Base-by-base conservation (phyloP, 2,113 vertebrate genomes). In the Aphelocoma coerulescens region DNA sequence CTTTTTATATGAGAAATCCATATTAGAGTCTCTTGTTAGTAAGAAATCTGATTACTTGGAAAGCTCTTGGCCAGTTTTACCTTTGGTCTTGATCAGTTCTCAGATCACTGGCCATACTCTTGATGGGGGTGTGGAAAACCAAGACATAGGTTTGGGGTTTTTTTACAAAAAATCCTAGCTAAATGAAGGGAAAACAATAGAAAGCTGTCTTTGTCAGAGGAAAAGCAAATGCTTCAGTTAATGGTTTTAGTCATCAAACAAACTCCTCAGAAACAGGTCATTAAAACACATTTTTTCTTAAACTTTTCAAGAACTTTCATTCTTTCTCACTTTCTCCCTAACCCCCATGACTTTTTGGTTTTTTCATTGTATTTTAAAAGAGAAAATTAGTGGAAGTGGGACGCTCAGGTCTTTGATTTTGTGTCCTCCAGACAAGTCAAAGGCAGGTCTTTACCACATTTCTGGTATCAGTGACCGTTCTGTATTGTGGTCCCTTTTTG, bases 331-430 rank as follows among this genome's bases (percentile, higher is more conserved):
- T 44, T 72, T 41, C 6, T 35, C 7, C 16, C 5, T 12, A 55
- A 3, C 2, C 5, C 13, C 16, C 4, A 2, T 19, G 14, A 28
- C 9, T 24, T 41, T 48, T n/a, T 7, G 22, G 7, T 0, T 1
- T 16, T 19, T 22, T 18, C 2, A 28, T 35, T 63, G 33, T 33
- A 23, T 58, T 54, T 68, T 61, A 23, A 39, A 68, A 85, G 46
- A 33, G 22, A 22, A 85, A 62, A 78, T 52, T 3, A 19, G 20
- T 59, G 11, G 20, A 75, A 85, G 16, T 67, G 63, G 48, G 43
- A 79, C 49, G n/a, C 43, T 71, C 66, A 67, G 32, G 58, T 51
- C 26, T 88, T 95, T 82, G 51, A 51, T 75, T 19, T 71, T 63
- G 2, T 76, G 20, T 51, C 26, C n/a, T 37, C 35, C 30, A 48